Conservation (phyloP, 2,113 vertebrate genomes). For the Clarias magur region DNA sequence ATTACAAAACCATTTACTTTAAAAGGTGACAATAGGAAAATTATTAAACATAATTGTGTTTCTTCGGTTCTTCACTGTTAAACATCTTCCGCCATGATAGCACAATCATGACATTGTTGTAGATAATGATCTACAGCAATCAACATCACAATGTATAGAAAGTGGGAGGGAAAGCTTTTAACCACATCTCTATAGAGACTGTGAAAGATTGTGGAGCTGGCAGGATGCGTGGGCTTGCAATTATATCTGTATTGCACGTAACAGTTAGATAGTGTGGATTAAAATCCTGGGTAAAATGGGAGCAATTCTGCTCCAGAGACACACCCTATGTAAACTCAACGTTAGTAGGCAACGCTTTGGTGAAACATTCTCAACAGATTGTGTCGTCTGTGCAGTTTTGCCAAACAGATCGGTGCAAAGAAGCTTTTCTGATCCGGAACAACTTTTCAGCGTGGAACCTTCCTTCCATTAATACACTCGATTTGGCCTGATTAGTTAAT, state of each 20-base stretch:
- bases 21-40: background rate
- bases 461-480: background rate
- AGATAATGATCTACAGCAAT: background rate
- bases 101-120: background rate
- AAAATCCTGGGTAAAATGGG: background rate
- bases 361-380: background rate
- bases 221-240: background rate
- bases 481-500: background rate
- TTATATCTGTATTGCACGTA: background rate
- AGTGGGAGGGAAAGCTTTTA: background rate
- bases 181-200: background rate
- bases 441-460: background rate
- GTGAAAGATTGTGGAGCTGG: background rate
- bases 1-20: background rate
- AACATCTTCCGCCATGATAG: background rate
- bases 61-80: background rate
- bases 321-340: background rate
- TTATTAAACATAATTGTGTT: background rate
- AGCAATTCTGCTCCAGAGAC: background rate
- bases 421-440: background rate
- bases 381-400: background rate
- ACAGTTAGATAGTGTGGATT: background rate
- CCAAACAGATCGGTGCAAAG: background rate
- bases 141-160: constrained; percentile 4
- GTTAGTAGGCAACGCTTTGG: background rate